Conservation (phyloP, 2,888 invertebrate species). For the Pycnomerus fuliginosus region DNA sequence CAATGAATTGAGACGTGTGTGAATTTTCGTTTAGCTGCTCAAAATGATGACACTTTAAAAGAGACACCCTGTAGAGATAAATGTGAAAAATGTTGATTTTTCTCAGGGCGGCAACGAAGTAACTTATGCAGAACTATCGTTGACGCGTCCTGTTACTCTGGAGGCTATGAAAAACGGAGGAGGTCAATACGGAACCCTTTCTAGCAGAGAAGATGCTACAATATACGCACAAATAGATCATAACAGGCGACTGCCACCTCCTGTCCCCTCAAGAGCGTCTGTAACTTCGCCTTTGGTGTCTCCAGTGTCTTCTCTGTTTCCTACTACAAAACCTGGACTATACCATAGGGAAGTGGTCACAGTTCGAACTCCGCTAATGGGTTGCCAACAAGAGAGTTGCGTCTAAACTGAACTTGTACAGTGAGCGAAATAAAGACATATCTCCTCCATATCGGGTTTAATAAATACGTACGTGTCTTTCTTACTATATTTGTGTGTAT, state of each 20-base stretch:
- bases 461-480: slow-evolving; percentile 17
- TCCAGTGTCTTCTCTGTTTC: slow-evolving; percentile 49
- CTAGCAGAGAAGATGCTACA: slow-evolving; percentile 62
- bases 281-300: slow-evolving; percentile 55
- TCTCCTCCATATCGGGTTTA: slow-evolving; percentile 16
- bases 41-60: too few relatives aligned
- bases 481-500: slow-evolving; percentile 9
- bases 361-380: slow-evolving; percentile 69
- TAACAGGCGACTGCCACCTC: slow-evolving; percentile 55
- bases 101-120: slow-evolving; percentile 55
- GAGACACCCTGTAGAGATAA: too few relatives aligned
- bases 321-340: slow-evolving; percentile 48
- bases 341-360: slow-evolving; percentile 68
- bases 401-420: slow-evolving; percentile 55
- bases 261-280: slow-evolving; percentile 42
- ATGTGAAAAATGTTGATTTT: slow-evolving; percentile 24
- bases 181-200: slow-evolving; percentile 46
- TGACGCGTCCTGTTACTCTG: slow-evolving; percentile 57
- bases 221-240: slow-evolving; percentile 77
- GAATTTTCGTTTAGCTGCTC: too few relatives aligned
- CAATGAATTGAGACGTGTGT: too few relatives aligned
- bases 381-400: slow-evolving; percentile 67
- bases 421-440: slow-evolving; percentile 19
- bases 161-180: slow-evolving; percentile 51
- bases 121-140: slow-evolving; percentile 63